Conservation (phyloP, 1,140 invertebrate genomes). For the Helicoverpa zea region DNA sequence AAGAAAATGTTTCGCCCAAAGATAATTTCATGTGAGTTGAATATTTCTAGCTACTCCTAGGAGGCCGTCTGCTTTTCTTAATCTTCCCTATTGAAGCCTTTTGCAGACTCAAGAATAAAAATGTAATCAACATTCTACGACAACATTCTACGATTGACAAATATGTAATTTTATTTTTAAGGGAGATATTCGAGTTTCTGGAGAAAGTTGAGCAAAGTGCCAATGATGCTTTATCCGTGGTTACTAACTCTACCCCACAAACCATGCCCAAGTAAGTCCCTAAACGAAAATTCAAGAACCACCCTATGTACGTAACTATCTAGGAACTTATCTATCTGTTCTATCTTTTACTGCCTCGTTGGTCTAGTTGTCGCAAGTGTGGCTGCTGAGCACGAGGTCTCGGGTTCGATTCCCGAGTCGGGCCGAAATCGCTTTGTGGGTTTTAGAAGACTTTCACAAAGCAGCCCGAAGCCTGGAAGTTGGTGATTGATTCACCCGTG, state of each 20-base stretch:
- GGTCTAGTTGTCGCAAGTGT: too few relatives aligned
- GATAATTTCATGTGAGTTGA: constrained; percentile 80
- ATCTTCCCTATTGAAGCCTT: neutral
- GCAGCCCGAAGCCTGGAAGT: too few relatives aligned
- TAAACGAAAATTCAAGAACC: neutral
- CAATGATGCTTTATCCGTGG: constrained; percentile 80
- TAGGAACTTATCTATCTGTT: neutral
- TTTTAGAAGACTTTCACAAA: too few relatives aligned
- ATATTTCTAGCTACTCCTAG: neutral
- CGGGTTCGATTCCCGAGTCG: too few relatives aligned
- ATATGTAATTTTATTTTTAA: constrained; percentile 61
- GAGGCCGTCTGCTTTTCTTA: too few relatives aligned
- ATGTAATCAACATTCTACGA: too few relatives aligned
- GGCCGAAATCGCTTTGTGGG: too few relatives aligned
- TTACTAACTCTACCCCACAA: constrained; percentile 74
- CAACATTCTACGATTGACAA: too few relatives aligned
- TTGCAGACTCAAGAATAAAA: neutral
- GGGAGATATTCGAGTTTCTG: constrained; percentile 85
- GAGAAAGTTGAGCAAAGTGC: constrained; percentile 85
- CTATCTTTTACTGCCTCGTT: too few relatives aligned
- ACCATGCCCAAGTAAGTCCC: constrained; percentile 78
- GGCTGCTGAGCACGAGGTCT: too few relatives aligned
- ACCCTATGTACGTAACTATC: too few relatives aligned
- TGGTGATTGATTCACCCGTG: too few relatives aligned
- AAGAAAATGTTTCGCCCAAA: constrained; percentile 68